Percentiles rank a stretch among this genome's conserved stretches.
These are phyloP conservation scores for Nomada ferruginata DNA, from an alignment of 2,888 invertebrate species.

Conservation along the genomic window DNA sequence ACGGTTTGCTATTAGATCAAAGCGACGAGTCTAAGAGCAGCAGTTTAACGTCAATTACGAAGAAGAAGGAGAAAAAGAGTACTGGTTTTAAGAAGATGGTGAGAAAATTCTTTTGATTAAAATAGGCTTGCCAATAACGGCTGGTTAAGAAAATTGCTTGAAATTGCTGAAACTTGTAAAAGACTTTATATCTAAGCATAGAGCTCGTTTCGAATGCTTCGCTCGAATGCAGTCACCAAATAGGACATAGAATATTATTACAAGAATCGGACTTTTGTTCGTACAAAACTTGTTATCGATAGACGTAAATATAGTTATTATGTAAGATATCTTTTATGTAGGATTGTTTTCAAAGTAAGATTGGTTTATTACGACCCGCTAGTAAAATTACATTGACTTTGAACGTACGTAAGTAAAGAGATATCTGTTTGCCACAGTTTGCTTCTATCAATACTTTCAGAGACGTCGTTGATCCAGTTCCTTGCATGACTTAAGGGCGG, in stretches of 20 bases:
- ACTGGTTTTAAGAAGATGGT: slow-evolving; percentile 91
- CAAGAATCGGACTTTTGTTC: slow-evolving; percentile 13
- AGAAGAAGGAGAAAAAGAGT: slow-evolving; percentile 87
- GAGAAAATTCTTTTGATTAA: slow-evolving; percentile 91
- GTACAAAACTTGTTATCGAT: slow-evolving; percentile 16
- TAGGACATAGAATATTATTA: slow-evolving; percentile 19
- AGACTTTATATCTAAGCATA: slow-evolving; percentile 4
- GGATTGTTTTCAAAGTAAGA: slow-evolving; percentile 15
- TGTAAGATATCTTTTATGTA: slow-evolving; percentile 30
- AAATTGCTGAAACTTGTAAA: neutral
- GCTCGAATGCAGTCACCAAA: slow-evolving; percentile 13
- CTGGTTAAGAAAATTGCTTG: neutral
- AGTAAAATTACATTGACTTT: slow-evolving; percentile 14
- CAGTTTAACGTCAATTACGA: slow-evolving; percentile 71
- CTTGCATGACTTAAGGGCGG: slow-evolving; percentile 7
- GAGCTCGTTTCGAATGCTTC: slow-evolving; percentile 36
- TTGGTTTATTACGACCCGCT: slow-evolving; percentile 3
- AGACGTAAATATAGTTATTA: slow-evolving; percentile 23
- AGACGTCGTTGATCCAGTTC: slow-evolving; percentile 31
- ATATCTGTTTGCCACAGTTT: slow-evolving; percentile 6
- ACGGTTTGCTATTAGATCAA: slow-evolving; percentile 72
- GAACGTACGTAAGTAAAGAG: neutral
- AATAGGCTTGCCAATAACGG: slow-evolving; percentile 69
- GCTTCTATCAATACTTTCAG: slow-evolving; percentile 48
- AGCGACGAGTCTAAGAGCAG: slow-evolving; percentile 78